These are phyloP conservation scores for Kryptolebias marmoratus DNA, from an alignment of 2,113 vertebrate species.

Conservation along the genomic window DNA sequence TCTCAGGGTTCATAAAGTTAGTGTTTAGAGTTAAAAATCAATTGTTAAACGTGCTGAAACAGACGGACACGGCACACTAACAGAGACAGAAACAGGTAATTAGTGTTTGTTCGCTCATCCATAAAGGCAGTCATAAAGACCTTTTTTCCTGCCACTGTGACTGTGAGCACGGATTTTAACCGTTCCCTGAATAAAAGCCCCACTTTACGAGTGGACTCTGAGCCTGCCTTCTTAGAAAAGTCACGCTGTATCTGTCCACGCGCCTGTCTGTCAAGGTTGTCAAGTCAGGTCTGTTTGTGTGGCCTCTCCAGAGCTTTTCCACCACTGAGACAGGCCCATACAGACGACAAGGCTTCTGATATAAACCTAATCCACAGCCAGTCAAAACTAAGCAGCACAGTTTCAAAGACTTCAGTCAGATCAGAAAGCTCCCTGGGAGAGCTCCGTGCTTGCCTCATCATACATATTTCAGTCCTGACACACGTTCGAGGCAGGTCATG, in stretches of 20 bases:
- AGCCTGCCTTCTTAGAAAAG: conserved; percentile 34
- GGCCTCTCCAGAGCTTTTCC: conserved; percentile 11
- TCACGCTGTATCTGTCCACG: conserved; percentile 38
- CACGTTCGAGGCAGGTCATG: conserved; percentile 13
- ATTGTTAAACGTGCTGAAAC: not conserved
- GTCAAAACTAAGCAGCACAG: conserved; percentile 6
- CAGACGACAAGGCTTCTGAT: conserved; percentile 6
- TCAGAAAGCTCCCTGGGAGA: not conserved
- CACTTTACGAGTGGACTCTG: conserved; percentile 38
- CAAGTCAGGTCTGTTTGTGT: conserved; percentile 29
- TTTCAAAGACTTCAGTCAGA: not conserved
- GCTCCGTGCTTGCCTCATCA: not conserved
- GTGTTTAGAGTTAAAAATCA: not conserved
- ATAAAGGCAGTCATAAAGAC: conserved; percentile 12
- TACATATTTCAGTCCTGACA: conserved; percentile 12
- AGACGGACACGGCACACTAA: not conserved
- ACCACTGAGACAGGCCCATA: conserved; percentile 6
- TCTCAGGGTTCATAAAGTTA: not conserved
- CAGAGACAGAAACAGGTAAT: not conserved
- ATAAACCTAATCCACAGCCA: not conserved
- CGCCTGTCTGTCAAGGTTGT: conserved; percentile 20
- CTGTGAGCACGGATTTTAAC: not conserved
- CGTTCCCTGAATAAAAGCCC: conserved; percentile 14
- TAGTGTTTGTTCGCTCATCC: not conserved
- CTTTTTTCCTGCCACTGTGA: not conserved